These are phyloP conservation scores for Amniataba percoides DNA, from an alignment of 2,797 vertebrate species.

Conservation along the genomic window DNA sequence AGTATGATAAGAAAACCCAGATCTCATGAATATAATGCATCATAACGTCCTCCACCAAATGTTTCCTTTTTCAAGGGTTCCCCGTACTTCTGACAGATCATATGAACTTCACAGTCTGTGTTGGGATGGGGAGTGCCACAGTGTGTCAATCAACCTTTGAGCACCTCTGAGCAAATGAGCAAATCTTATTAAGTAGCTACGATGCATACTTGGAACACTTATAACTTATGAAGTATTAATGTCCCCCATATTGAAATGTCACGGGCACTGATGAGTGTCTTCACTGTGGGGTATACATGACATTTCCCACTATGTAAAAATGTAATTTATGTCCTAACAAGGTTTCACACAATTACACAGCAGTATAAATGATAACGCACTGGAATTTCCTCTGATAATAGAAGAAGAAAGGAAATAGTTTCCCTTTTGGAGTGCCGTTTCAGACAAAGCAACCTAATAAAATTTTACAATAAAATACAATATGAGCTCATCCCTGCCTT, in stretches of 20 bases:
- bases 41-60: slow-evolving; percentile 58
- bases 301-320: not conserved
- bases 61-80: slow-evolving; percentile 35
- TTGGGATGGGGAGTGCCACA: not conserved
- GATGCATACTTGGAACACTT: slow-evolving; percentile 8
- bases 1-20: slow-evolving; percentile 68
- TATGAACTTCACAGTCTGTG: not conserved
- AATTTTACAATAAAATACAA: slow-evolving; percentile 49
- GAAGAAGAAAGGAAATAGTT: slow-evolving; percentile 33
- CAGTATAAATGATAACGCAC: not conserved
- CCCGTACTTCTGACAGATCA: slow-evolving; percentile 34
- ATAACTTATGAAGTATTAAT: slow-evolving; percentile 1
- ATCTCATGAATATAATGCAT: slow-evolving; percentile 69
- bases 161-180: slow-evolving; percentile 9
- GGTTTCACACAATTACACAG: slow-evolving; percentile 19
- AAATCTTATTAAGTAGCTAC: not conserved
- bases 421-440: slow-evolving; percentile 27
- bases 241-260: slow-evolving; percentile 1
- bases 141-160: slow-evolving; percentile 2
- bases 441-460: slow-evolving; percentile 40
- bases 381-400: slow-evolving; percentile 36
- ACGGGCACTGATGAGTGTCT: slow-evolving; percentile 1
- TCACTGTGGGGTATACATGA: not conserved
- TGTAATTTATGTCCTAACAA: slow-evolving; percentile 15
- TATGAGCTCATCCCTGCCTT: slow-evolving; percentile 54